These are phyloP conservation scores for Ceratina australensis DNA, from an alignment of 1,140 invertebrate genomes.

Conservation along the genomic window DNA sequence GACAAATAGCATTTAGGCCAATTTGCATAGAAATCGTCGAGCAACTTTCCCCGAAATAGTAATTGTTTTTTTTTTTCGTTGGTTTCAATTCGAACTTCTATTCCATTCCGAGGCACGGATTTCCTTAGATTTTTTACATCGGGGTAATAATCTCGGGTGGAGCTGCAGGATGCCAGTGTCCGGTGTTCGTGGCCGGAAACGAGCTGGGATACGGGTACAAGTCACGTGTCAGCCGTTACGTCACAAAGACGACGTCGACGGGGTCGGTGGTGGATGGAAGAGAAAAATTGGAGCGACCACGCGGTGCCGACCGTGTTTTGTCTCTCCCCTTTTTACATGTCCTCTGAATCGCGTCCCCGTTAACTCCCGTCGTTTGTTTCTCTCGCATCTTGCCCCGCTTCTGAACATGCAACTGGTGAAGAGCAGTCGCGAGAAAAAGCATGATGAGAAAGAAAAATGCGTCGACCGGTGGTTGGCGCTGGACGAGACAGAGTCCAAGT, in stretches of 20 bases:
- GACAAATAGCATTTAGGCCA: not conserved
- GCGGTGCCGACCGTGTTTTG: not conserved
- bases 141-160: constrained; percentile 38
- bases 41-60: too few relatives aligned
- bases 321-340: not conserved
- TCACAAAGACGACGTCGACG: constrained; percentile 25
- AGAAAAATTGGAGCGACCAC: constrained; percentile 12
- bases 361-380: not conserved
- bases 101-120: not conserved
- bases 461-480: not conserved
- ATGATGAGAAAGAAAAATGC: not conserved
- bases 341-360: not conserved
- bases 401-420: constrained; percentile 13
- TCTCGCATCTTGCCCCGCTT: not conserved
- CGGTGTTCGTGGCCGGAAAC: constrained; percentile 58
- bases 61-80: not conserved
- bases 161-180: constrained; percentile 56
- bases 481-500: not conserved
- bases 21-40: not conserved
- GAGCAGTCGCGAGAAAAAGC: not conserved
- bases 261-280: too few relatives aligned
- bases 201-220: constrained; percentile 40
- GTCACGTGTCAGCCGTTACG: constrained; percentile 30
- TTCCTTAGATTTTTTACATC: not conserved
- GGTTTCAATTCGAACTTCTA: not conserved